Evolutionary conservation across 2,888 invertebrate genomes (phyloP), one percentile per base, ranked within the genome.

Genomic region (Tetheella fluctuosa): DNA sequence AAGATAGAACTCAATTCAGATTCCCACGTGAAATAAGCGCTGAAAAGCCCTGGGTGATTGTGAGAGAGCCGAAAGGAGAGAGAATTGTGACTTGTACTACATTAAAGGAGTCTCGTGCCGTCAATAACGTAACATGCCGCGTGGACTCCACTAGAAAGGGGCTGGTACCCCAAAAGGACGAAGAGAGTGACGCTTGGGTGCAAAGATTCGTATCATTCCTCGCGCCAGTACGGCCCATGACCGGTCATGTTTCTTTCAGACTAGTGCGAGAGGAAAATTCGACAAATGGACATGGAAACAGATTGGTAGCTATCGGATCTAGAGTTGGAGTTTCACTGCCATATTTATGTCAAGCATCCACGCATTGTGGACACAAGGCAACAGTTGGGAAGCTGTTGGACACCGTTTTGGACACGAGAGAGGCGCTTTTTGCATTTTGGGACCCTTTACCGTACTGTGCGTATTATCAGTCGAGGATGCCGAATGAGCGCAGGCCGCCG

Each of bases 361-460:
- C 94, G 55, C 94, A 95, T 72, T 94, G 94, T 85, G 94, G 95
- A 72, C 94, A 95, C 67, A 94, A 95, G 57, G 94, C 94, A 1
- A 90, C 95, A 3, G 94, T 96, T 6, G 94, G 94, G 23, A 94
- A 95, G 76, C 81, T 96, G 56, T 88, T 96, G 72, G 95, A 95
- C 48, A 95, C 95, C 0, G 95, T 96, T 42, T 81, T 97, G 70
- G 96, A 97, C 76, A 96, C 96, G 70, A 94, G 96, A 52, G 97
- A 97, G 80, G 97, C 96, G 0, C 89, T 97, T 0, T 97, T 97
- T 78, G 94, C 95, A 6, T 96, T 96, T 77, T 97, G 97, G 97
- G 97, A 97, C 80, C 97, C 97, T 6, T 82, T 97, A 73, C 97
- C 97, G 0, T 97, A 97, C 81, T 97, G 97, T 79, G 97, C 96